Conservation (phyloP, 2,797 vertebrate species). For the Crocidura indochinensis region DNA sequence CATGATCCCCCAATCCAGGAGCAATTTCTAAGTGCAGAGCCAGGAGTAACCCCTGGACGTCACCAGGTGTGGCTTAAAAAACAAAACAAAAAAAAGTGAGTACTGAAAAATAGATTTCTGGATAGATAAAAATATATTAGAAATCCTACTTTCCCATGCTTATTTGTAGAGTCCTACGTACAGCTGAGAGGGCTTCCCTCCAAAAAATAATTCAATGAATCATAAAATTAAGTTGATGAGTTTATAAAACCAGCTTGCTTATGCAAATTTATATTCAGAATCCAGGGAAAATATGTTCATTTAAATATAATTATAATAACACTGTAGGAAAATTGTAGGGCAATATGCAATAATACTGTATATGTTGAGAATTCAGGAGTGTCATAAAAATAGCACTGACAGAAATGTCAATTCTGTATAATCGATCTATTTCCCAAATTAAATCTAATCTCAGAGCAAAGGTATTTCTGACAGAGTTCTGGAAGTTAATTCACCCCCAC, state of each 20-base stretch:
- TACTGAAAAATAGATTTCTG: conserved; percentile 28
- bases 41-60: too few relatives aligned
- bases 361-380: neutral
- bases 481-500: neutral
- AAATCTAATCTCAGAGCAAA: conserved; percentile 27
- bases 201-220: neutral
- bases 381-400: neutral
- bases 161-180: too few relatives aligned
- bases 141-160: conserved; percentile 5
- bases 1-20: too few relatives aligned
- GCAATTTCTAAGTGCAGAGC: too few relatives aligned
- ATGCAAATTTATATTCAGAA: conserved; percentile 20
- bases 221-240: conserved; percentile 33
- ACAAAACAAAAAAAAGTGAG: neutral
- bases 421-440: neutral
- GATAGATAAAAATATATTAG: conserved; percentile 13
- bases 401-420: neutral
- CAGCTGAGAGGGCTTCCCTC: too few relatives aligned
- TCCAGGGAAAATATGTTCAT: neutral
- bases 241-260: neutral
- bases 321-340: neutral
- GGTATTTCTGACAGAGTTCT: conserved; percentile 37
- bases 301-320: conserved; percentile 11
- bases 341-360: neutral
- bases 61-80: too few relatives aligned